Percentiles rank a stretch among this genome's conserved stretches.
Conservation (phyloP, 2,797 vertebrate species). For the Bradypodion ventrale region DNA sequence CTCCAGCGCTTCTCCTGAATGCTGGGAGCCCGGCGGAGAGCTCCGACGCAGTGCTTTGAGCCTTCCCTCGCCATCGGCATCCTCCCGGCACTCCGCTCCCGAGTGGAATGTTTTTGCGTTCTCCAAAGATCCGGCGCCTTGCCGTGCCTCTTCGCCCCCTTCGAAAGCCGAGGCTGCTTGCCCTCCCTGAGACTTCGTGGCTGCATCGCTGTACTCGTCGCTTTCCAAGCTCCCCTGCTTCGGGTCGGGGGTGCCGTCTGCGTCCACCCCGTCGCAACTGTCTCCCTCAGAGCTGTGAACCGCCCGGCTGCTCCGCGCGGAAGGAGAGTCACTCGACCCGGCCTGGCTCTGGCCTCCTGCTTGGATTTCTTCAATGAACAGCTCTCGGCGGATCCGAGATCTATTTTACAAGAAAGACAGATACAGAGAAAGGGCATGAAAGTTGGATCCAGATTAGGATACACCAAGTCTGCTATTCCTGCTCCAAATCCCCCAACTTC, state of each 20-base stretch:
- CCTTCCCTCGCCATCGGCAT: slow-evolving; percentile 74
- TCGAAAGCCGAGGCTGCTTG: slow-evolving; percentile 70
- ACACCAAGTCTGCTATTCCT: not conserved
- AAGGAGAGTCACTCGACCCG: slow-evolving; percentile 91
- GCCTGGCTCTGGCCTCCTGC: slow-evolving; percentile 85
- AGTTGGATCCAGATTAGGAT: not conserved
- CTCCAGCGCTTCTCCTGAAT: slow-evolving; percentile 68
- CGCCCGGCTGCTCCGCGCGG: slow-evolving; percentile 85
- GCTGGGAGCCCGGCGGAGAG: slow-evolving; percentile 73
- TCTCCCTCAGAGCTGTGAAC: slow-evolving; percentile 89
- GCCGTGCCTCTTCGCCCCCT: slow-evolving; percentile 77
- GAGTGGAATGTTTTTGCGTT: slow-evolving; percentile 66
- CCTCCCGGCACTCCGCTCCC: slow-evolving; percentile 68
- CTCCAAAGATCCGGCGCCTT: slow-evolving; percentile 65
- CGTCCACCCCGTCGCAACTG: slow-evolving; percentile 95
- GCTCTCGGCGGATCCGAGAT: slow-evolving; percentile 96
- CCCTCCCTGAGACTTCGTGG: slow-evolving; percentile 83
- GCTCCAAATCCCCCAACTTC: too few relatives aligned
- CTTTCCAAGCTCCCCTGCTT: slow-evolving; percentile 78
- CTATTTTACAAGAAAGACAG: slow-evolving; percentile 70
- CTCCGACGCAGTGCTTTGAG: slow-evolving; percentile 76
- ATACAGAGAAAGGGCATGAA: not conserved
- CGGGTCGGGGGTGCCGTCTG: slow-evolving; percentile 85
- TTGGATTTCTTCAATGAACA: slow-evolving; percentile 98
- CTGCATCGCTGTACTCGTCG: slow-evolving; percentile 68